Conservation (phyloP, 2,113 vertebrate species). For the Xyliphius kryptos region DNA sequence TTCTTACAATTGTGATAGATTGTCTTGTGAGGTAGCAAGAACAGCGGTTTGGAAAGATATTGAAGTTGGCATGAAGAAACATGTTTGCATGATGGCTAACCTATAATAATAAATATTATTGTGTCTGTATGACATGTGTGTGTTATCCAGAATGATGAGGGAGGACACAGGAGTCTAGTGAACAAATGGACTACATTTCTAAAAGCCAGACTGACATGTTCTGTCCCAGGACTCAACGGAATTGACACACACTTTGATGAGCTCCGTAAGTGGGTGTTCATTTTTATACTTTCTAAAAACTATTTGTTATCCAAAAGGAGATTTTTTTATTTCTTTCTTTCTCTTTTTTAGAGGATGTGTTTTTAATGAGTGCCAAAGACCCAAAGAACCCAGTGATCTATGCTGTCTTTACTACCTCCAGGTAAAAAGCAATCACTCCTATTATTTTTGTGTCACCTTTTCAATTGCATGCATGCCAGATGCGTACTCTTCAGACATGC, state of each 20-base stretch:
- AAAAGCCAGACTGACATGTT: slow-evolving; percentile 88
- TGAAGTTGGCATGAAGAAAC: too few species aligned
- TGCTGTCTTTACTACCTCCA: slow-evolving; percentile 95
- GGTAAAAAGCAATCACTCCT: slow-evolving; percentile 63
- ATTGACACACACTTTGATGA: slow-evolving; percentile 98
- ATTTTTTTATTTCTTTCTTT: too few species aligned
- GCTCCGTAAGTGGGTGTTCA: slow-evolving; percentile 92
- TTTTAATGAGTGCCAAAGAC: slow-evolving; percentile 95
- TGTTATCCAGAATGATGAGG: slow-evolving; percentile 82
- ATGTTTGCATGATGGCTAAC: too few species aligned
- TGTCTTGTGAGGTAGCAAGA: too few species aligned
- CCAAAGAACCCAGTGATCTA: slow-evolving; percentile 97
- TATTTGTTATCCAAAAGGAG: too few species aligned
- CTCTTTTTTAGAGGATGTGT: slow-evolving; percentile 81
- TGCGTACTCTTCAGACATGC: slow-evolving; percentile 44
- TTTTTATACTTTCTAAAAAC: too few species aligned
- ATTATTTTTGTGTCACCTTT: not conserved
- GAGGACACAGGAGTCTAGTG: slow-evolving; percentile 91
- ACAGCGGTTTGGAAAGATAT: too few species aligned
- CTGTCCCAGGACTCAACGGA: slow-evolving; percentile 87
- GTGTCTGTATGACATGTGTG: too few species aligned
- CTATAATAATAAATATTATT: too few species aligned
- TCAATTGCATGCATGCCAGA: not conserved
- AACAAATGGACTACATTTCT: slow-evolving; percentile 98
- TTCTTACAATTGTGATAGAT: too few species aligned